phyloP scores from a whole-genome alignment of 2,888 invertebrate genomes.

The Drosophila monieri region DNA sequence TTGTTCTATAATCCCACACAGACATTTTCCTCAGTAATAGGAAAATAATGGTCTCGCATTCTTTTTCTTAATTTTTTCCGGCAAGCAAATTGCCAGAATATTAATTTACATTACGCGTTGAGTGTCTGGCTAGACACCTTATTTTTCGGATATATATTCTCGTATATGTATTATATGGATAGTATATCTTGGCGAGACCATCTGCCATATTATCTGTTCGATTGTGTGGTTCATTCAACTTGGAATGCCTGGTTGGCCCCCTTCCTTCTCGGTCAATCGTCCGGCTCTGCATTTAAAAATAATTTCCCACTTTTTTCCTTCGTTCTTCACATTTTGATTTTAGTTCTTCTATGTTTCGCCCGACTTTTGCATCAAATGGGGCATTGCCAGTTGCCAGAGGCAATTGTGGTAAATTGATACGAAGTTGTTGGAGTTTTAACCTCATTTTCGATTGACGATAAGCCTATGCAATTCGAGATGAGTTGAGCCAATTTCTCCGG shows the following conservation, averaged over 20 bases:
- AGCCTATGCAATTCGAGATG: constrained; percentile 65
- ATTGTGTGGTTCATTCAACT: constrained; percentile 43
- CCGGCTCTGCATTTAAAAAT: constrained; percentile 31
- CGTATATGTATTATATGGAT: neutral
- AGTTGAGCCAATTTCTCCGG: constrained; percentile 36
- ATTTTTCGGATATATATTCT: constrained; percentile 8
- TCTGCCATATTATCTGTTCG: constrained; percentile 28
- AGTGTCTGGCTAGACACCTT: constrained; percentile 15
- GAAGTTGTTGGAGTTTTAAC: constrained; percentile 11
- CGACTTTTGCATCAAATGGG: constrained; percentile 16
- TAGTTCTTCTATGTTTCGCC: constrained; percentile 3
- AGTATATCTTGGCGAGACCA: constrained; percentile 15
- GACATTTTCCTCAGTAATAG: neutral
- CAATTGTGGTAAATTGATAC: constrained; percentile 64
- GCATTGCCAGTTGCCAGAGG: constrained; percentile 9
- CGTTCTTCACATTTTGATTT: constrained; percentile 16
- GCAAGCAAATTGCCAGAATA: constrained; percentile 1
- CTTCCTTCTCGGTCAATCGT: constrained; percentile 23
- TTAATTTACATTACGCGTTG: constrained; percentile 7
- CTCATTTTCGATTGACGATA: constrained; percentile 16
- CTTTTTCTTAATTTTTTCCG: neutral
- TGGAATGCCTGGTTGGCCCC: neutral
- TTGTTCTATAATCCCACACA: too few relatives aligned
- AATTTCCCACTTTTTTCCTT: constrained; percentile 7
- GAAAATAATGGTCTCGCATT: neutral